These are phyloP conservation scores for Pinctada fucata DNA, from an alignment of 2,888 invertebrate species.

Conservation along the genomic window DNA sequence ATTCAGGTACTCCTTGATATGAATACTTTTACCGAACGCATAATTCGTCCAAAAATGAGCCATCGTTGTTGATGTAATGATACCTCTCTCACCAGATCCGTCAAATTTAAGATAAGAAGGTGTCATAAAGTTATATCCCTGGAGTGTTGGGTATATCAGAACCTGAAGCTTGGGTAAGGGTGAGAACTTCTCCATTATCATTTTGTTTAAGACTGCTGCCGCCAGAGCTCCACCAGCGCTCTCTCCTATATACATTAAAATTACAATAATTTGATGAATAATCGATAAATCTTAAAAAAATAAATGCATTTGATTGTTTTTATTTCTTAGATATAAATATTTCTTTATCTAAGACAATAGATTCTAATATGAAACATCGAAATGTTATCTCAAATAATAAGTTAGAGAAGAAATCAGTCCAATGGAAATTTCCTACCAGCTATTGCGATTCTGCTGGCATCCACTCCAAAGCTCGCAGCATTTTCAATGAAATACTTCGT, in stretches of 20 bases:
- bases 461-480: too few relatives aligned
- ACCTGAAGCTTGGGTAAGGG: conserved; percentile 46
- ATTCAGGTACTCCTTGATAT: conserved; percentile 19
- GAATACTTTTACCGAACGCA: conserved; percentile 40
- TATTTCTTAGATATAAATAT: too few relatives aligned
- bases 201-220: neutral
- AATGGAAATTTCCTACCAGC: too few relatives aligned
- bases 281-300: too few relatives aligned
- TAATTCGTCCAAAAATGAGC: conserved; percentile 49
- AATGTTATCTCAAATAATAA: too few relatives aligned
- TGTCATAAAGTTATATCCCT: conserved; percentile 69
- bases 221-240: conserved; percentile 27
- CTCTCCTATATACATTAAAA: conserved; percentile 11
- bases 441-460: too few relatives aligned
- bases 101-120: conserved; percentile 51
- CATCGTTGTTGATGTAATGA: conserved; percentile 43
- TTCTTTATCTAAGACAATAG: too few relatives aligned
- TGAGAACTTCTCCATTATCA: conserved; percentile 9
- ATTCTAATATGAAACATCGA: too few relatives aligned
- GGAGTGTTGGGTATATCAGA: conserved; percentile 51
- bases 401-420: too few relatives aligned
- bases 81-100: conserved; percentile 30
- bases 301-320: too few relatives aligned
- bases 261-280: too few relatives aligned
- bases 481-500: too few relatives aligned